phyloP scores from a whole-genome alignment of 2,113 vertebrate genomes.

The Prunella himalayana region DNA sequence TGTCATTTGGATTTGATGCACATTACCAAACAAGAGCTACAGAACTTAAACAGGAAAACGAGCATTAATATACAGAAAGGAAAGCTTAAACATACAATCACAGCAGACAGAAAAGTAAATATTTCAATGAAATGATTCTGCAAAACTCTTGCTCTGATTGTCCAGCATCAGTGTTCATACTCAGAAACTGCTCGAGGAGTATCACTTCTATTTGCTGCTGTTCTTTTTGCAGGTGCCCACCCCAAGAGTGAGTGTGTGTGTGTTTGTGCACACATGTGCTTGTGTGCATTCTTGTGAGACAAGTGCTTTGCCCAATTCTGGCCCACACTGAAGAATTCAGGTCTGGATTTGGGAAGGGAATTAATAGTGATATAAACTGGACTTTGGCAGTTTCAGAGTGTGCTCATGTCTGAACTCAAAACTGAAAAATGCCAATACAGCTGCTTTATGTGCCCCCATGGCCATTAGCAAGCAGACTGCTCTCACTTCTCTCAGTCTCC shows the following conservation, averaged over 20 bases:
- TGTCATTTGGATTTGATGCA: slow-evolving; percentile 50
- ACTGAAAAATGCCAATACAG: accelerated
- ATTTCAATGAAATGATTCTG: not conserved
- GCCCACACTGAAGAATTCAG: not conserved
- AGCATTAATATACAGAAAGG: not conserved
- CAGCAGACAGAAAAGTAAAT: not conserved
- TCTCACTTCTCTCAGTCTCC: not conserved
- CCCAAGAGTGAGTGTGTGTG: not conserved
- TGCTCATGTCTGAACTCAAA: not conserved
- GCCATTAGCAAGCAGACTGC: not conserved
- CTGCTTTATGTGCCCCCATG: not conserved
- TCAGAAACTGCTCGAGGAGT: not conserved
- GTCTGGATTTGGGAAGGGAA: not conserved
- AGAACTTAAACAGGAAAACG: not conserved
- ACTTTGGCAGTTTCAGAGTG: not conserved
- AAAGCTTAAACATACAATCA: not conserved
- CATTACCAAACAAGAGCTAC: slow-evolving; percentile 5
- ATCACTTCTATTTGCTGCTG: not conserved
- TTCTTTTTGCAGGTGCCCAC: not conserved
- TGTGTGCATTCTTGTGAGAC: not conserved
- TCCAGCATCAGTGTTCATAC: not conserved
- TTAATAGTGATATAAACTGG: not conserved
- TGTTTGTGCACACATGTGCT: accelerated
- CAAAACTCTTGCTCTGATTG: not conserved
- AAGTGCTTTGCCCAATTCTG: not conserved